Base-by-base conservation (phyloP, 1,140 invertebrate genomes). In the Pygmarrhopalites habei region DNA sequence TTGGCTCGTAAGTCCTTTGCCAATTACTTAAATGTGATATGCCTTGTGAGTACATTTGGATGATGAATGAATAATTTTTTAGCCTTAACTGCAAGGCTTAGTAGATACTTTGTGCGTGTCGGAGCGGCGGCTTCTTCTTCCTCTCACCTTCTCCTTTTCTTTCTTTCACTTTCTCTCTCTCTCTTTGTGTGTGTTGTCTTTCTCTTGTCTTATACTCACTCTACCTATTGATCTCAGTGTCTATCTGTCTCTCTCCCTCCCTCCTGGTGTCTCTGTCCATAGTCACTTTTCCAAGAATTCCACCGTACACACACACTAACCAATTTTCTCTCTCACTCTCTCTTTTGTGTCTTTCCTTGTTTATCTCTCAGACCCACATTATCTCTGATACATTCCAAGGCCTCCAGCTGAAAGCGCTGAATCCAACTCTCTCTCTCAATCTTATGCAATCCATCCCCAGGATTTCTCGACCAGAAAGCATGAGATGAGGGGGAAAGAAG, bases 41-140 rank as follows among this genome's bases (percentile, higher is more conserved):
- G n/a, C 23, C 56, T 58, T 58, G 44, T 29, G 35, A 43, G 44
- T 58, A 41, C 56, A 58, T 58, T 35, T 26, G 56, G 23, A 46
- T 43, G 57, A 58, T 43, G 23, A 44, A 60, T 60, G 59, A 60
- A 60, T 60, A 60, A 60, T 60, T 60, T 60, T 60, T 60, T 41
- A 41, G 59, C 52, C 46, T 52, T 53, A 49, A 49, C 25, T 15
- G 44, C 23, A 41, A 25, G 30, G 41, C 41, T 58, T 58, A 46
- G 39, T 44, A n/a, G 56, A 58, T 35, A 32, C 44, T 58, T 47
- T 44, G 29, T 58, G 57, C 19, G 29, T 47, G 35, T 47, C 30
- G 25, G 23, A n/a, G 12, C n/a, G 44, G 7, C n/a, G n/a, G 44
- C 44, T 25, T 25, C 19, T 47, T 25, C n/a, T 47, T 25, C n/a